Evolutionary conservation across 2,113 vertebrate genomes (phyloP).

Genomic region (Gavia stellata): DNA sequence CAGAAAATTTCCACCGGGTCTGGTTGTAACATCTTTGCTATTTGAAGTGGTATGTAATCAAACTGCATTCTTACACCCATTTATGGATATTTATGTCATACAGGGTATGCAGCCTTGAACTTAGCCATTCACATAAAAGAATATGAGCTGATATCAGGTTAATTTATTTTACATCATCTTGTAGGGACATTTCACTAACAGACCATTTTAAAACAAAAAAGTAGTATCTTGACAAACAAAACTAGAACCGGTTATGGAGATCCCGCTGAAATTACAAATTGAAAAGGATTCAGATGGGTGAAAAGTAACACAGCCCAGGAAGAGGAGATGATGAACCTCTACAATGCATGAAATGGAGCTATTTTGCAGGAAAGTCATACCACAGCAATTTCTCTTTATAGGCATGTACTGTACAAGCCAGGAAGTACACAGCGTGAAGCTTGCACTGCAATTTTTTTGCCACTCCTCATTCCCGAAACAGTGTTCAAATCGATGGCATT

Average conservation of each 20-base stretch:
- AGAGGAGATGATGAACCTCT: neutral
- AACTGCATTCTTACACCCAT: neutral
- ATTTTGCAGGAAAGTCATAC: conserved; percentile 37
- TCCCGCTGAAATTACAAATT: neutral
- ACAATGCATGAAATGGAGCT: neutral
- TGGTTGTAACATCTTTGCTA: neutral
- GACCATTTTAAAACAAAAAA: neutral
- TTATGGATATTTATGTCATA: conserved; percentile 8
- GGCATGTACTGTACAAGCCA: neutral
- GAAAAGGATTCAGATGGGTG: neutral
- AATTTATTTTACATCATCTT: neutral
- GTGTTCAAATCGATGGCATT: neutral
- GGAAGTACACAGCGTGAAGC: conserved; percentile 19
- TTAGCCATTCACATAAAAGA: neutral
- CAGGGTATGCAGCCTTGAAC: neutral
- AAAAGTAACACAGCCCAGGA: neutral
- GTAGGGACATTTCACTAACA: neutral
- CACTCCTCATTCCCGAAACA: neutral
- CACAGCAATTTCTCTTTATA: conserved; percentile 42
- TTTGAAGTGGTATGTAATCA: conserved; percentile 16
- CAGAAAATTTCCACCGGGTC: neutral
- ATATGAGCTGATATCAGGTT: neutral
- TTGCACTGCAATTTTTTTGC: neutral
- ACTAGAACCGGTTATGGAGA: neutral
- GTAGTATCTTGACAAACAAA: neutral